Conservation (phyloP, 2,888 invertebrate genomes). For the Athetis lepigone region DNA sequence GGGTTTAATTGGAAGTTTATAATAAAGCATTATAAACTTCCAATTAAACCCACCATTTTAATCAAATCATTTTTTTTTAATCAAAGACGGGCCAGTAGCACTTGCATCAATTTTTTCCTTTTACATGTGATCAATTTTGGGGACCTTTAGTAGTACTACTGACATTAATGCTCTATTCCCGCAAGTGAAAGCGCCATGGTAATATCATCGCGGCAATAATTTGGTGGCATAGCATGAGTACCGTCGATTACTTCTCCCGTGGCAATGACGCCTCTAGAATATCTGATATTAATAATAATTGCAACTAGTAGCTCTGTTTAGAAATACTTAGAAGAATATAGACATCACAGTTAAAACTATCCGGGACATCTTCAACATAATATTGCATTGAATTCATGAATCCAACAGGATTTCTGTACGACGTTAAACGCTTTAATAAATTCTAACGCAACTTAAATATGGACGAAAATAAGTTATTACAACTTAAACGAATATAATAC, state of each 20-base stretch:
- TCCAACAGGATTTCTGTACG: constrained; percentile 47
- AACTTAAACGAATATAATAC: constrained; percentile 62
- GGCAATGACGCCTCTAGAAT: background rate
- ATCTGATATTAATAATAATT: background rate
- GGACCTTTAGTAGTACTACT: background rate
- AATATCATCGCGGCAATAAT: background rate
- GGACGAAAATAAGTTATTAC: constrained; percentile 70
- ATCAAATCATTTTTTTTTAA: constrained; percentile 5
- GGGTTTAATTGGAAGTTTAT: constrained; percentile 2
- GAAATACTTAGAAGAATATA: constrained; percentile 50
- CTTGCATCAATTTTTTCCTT: background rate
- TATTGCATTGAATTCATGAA: constrained; percentile 57
- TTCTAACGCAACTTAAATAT: constrained; percentile 61
- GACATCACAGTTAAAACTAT: constrained; percentile 61
- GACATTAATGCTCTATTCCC: background rate
- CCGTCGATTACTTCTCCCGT: background rate
- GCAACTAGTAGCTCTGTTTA: constrained; percentile 39
- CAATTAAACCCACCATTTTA: too few relatives aligned
- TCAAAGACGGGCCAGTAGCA: background rate
- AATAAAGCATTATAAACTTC: too few relatives aligned
- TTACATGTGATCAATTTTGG: constrained; percentile 14
- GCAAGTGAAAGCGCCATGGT: background rate
- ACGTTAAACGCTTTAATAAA: constrained; percentile 43
- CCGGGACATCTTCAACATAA: constrained; percentile 41
- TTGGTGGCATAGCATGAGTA: background rate